phyloP scores from a whole-genome alignment of 2,797 vertebrate species.

The Streptopelia turtur region DNA sequence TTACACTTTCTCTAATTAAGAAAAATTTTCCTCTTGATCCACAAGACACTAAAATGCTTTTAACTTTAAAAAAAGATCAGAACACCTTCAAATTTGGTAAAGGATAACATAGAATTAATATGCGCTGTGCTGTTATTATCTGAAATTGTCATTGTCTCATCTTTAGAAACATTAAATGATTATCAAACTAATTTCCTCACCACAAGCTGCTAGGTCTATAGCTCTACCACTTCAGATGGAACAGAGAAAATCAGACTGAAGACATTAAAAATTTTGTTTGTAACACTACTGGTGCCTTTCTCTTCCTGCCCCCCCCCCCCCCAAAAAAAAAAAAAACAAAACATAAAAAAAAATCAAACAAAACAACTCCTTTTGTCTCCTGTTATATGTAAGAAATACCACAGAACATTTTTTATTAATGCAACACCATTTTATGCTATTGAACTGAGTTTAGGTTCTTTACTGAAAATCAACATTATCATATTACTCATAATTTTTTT shows the following conservation, averaged over 20 bases:
- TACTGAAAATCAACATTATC: not conserved
- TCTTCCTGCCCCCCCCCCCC: too few relatives aligned
- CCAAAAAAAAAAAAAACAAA: too few relatives aligned
- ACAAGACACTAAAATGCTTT: not conserved
- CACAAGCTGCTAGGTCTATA: not conserved
- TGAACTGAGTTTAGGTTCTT: not conserved
- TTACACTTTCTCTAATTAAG: not conserved
- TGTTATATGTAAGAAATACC: not conserved
- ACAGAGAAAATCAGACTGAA: not conserved
- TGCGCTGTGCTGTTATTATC: not conserved
- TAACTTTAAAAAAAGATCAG: not conserved
- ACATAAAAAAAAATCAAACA: not conserved
- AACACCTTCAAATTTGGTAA: not conserved
- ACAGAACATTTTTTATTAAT: not conserved
- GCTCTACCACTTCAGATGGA: not conserved
- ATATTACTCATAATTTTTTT: not conserved
- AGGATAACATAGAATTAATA: accelerated
- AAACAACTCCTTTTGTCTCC: accelerated
- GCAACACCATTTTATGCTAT: not conserved
- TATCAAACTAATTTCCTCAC: not conserved
- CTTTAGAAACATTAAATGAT: not conserved
- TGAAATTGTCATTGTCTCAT: not conserved
- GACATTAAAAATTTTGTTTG: not conserved
- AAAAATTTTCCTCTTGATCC: not conserved
- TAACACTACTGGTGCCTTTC: not conserved